Evolutionary conservation across 2,113 vertebrate genomes (phyloP).

Genomic region (Zapornia atra): DNA sequence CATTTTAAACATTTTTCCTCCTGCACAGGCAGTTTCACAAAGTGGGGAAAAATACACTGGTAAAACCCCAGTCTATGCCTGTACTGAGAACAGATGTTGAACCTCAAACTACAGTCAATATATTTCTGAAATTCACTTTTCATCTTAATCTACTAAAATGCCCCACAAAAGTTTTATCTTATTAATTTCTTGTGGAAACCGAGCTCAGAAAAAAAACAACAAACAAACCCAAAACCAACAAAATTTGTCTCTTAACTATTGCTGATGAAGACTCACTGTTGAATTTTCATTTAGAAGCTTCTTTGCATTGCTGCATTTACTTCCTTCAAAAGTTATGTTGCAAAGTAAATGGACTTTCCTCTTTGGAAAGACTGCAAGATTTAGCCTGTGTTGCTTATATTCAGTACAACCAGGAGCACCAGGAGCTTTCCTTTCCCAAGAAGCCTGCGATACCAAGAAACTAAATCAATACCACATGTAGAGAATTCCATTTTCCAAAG

Average conservation of each 20-base stretch:
- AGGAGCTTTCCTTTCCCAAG: neutral
- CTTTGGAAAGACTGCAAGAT: neutral
- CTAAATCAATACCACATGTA: neutral
- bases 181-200: neutral
- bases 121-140: neutral
- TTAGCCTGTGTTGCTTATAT: neutral
- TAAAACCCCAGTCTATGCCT: neutral
- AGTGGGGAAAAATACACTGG: neutral
- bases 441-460: neutral
- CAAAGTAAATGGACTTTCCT: neutral
- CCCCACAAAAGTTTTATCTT: neutral
- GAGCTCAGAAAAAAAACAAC: neutral
- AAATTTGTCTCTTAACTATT: neutral
- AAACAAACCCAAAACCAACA: too few species aligned
- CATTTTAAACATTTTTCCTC: neutral
- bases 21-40: accelerated
- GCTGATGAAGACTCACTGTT: neutral
- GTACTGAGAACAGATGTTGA: neutral
- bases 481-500: neutral
- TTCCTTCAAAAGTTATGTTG: neutral
- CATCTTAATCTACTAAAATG: neutral
- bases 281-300: neutral
- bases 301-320: neutral
- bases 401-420: neutral
- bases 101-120: neutral